phyloP scores from a whole-genome alignment of 2,797 vertebrate genomes.

The Pseudotriccus pelzelni region DNA sequence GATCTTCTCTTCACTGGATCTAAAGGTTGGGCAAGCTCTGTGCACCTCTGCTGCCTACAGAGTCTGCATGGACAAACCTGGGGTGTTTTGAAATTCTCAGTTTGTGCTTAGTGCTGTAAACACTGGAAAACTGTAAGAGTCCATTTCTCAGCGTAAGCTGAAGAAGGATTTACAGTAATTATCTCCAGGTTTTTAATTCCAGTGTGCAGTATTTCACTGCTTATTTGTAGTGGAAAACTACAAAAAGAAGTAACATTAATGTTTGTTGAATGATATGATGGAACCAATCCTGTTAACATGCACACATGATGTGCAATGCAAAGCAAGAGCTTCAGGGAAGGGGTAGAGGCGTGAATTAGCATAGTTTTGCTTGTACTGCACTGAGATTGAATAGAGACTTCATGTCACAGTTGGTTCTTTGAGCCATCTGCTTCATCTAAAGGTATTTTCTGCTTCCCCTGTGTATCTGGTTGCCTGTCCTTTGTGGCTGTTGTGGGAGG shows the following conservation, averaged over 20 bases:
- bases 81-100: background rate
- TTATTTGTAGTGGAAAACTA: background rate
- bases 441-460: background rate
- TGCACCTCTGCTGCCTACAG: background rate
- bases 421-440: background rate
- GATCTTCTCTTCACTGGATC: conserved; percentile 98
- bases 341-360: background rate
- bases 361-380: background rate
- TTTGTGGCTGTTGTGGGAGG: background rate
- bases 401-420: background rate
- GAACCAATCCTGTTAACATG: background rate
- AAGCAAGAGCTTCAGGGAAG: background rate
- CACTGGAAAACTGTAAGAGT: background rate
- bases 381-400: background rate
- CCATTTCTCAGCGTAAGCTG: background rate
- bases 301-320: background rate
- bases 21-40: conserved; percentile 82
- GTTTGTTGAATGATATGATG: background rate
- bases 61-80: background rate
- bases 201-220: background rate
- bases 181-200: background rate
- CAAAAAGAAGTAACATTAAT: background rate
- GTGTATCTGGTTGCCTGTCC: rapidly evolving
- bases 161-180: background rate
- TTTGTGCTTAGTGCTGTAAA: background rate